Evolutionary conservation across 30 jellyfish, hydroid and myxozoan species (phyloP).

Genomic region (Phacellophora camtschatica): DNA sequence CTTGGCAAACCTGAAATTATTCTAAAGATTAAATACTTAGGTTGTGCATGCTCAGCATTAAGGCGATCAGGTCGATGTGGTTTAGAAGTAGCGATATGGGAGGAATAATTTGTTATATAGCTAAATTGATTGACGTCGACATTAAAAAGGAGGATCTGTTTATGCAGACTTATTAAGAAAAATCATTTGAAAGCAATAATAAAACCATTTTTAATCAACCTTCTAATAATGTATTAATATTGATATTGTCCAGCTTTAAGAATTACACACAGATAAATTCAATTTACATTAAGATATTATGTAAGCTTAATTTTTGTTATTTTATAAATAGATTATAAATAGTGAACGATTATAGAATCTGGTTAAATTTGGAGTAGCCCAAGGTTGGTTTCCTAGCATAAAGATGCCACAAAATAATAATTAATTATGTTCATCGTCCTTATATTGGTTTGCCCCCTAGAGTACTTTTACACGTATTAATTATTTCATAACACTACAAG

Average conservation of each 20-base stretch:
- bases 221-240: constrained; percentile 47
- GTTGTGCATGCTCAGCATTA: constrained; percentile 47
- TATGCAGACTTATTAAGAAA: constrained; percentile 47
- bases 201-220: constrained; percentile 60
- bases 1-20: constrained; percentile 68
- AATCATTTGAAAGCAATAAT: constrained; percentile 48
- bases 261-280: constrained; percentile 47
- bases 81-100: constrained; percentile 44
- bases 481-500: too few relatives aligned
- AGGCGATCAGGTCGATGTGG: constrained; percentile 69
- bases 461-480: too few relatives aligned
- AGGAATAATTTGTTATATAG: constrained; percentile 44
- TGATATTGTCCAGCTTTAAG: constrained; percentile 37
- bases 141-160: constrained; percentile 49
- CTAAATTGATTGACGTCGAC: constrained; percentile 35
- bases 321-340: constrained; percentile 23
- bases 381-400: neutral
- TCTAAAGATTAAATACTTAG: constrained; percentile 48
- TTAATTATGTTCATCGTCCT: too few relatives aligned
- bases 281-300: constrained; percentile 44
- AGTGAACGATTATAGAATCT: constrained; percentile 30
- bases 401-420: too few relatives aligned
- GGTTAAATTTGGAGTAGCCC: too few relatives aligned
- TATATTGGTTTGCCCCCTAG: neutral
- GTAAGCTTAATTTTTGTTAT: constrained; percentile 42